Evolutionary conservation across 2,797 vertebrate genomes (phyloP).

Genomic region (Siniperca undulata): DNA sequence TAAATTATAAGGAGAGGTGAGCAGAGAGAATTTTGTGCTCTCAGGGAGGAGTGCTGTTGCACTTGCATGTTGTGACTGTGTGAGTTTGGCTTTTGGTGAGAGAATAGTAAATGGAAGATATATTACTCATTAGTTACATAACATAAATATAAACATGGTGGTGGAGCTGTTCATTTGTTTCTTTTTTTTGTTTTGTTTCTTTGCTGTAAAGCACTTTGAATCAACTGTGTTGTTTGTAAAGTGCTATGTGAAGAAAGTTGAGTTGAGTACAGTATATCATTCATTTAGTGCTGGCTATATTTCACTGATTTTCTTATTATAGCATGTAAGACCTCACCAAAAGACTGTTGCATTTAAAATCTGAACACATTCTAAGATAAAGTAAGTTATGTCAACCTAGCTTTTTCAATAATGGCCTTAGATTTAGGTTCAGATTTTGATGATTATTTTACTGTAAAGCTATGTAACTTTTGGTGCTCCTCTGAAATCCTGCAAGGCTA

Average conservation of each 20-base stretch:
- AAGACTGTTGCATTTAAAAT: background rate
- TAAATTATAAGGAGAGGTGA: background rate
- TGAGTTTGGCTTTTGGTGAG: too few relatives aligned
- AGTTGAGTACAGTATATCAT: background rate
- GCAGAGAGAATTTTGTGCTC: background rate
- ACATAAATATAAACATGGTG: background rate
- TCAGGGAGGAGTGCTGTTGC: background rate
- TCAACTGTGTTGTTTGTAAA: background rate
- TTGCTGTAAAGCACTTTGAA: background rate
- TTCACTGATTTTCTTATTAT: conserved; percentile 1
- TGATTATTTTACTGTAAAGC: background rate
- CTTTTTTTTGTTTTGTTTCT: too few relatives aligned
- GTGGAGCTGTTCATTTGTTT: too few relatives aligned
- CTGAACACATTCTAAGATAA: background rate
- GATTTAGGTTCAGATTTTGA: background rate
- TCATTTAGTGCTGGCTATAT: background rate
- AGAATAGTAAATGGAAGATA: too few relatives aligned
- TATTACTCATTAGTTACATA: too few relatives aligned
- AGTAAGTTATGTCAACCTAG: background rate
- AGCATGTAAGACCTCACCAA: background rate
- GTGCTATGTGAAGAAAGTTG: background rate
- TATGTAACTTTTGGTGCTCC: background rate
- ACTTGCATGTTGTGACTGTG: background rate
- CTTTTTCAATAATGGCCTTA: background rate
- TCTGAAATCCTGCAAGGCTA: too few relatives aligned